Evolutionary conservation across 2,113 vertebrate species (phyloP), one percentile per base, ranked within the genome.

Genomic region (Larimichthys crocea): DNA sequence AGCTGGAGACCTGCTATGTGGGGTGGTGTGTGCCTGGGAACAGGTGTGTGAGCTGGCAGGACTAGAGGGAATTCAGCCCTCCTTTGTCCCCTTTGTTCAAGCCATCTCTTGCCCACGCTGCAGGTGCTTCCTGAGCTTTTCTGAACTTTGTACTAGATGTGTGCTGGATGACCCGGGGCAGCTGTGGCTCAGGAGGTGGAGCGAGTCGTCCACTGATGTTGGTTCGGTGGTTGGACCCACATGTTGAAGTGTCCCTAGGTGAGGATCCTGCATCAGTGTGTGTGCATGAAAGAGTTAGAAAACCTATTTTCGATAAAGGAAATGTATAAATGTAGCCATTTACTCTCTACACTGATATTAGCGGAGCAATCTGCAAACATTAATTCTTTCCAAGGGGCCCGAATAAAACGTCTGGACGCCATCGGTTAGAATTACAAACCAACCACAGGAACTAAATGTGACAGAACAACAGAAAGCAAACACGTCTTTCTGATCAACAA

Each of bases 31-130:
- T 20, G 49, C 49, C 10, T 56, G n/a, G n/a, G 19, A 56, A 24
- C 52, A 55, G 52, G 9, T 70, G 68, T 56, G 11, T 63, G 60
- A 63, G 10, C 10, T 63, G 60, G 59, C 59, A 61, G 17, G 20
- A 61, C 16, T 9, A 20, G 19, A 40, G 17, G 12, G 26, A 40
- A 22, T 24, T 16, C 53, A 46, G n/a, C 10, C 48, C 14, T 20
- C 10, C n/a, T 42, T 16, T 57, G 52, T n/a, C 35, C 49, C 20
- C 26, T 35, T 20, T 53, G 49, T 40, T 53, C 11, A 22, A 14
- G 16, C 26, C 2, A 6, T 52, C 10, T 17, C 67, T 3, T 5
- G 20, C 20, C 64, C 65, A 68, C 10, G 4, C 24, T 56, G 35
- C 35, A 57, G 22, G 20, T 29, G 40, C 22, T 20, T 14, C 1